Conservation (phyloP, 2,113 vertebrate species). For the Lonchura striata region DNA sequence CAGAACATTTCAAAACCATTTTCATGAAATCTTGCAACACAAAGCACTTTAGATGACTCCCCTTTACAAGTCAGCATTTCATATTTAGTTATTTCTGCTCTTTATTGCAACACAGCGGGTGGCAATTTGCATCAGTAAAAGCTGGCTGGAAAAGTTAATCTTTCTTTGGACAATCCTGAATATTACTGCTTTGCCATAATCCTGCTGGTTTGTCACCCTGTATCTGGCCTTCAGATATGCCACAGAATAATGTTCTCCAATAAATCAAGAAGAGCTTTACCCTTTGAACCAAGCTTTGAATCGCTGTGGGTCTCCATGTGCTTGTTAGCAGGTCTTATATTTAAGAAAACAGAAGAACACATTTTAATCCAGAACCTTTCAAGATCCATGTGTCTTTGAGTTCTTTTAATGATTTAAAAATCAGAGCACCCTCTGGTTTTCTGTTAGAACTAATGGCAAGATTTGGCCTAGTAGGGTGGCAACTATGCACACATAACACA, state of each 20-base stretch:
- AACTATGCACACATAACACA: not conserved
- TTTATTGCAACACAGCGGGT: not conserved
- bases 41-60: not conserved
- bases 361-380: not conserved
- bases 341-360: not conserved
- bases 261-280: not conserved
- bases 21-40: slow-evolving; percentile 13
- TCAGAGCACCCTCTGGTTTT: not conserved
- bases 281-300: not conserved
- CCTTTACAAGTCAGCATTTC: not conserved
- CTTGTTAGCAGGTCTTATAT: not conserved
- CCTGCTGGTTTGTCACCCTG: not conserved
- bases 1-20: slow-evolving; percentile 17
- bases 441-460: not conserved
- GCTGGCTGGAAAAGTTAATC: slow-evolving; percentile 19
- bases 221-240: not conserved
- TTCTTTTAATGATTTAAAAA: not conserved
- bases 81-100: slow-evolving; percentile 2
- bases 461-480: not conserved
- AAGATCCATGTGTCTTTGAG: not conserved
- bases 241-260: not conserved
- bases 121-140: slow-evolving; percentile 16
- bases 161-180: slow-evolving; percentile 18
- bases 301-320: not conserved
- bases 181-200: not conserved